Conservation (phyloP, 2,797 vertebrate species). For the Hippocampus kuda region DNA sequence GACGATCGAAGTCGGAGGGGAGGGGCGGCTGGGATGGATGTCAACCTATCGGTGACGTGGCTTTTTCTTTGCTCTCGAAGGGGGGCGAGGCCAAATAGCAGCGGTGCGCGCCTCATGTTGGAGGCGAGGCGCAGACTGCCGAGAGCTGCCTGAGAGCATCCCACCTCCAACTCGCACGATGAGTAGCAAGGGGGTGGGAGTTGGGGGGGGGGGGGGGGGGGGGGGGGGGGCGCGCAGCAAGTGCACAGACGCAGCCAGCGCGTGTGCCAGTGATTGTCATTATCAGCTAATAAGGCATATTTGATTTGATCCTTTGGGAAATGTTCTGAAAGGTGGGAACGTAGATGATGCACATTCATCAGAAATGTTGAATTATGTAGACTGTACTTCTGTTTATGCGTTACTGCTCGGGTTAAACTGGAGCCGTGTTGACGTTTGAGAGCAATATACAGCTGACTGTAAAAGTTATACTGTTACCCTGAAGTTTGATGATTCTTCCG, state of each 20-base stretch:
- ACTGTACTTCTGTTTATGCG: not conserved
- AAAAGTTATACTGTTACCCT: too few species aligned
- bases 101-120: slow-evolving; percentile 34
- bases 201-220: slow-evolving; percentile 16
- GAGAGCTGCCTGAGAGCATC: slow-evolving; percentile 42
- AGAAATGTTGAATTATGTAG: not conserved
- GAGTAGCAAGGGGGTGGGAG: slow-evolving; percentile 18
- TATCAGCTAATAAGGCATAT: not conserved
- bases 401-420: too few species aligned
- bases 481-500: too few species aligned
- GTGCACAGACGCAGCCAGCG: slow-evolving; percentile 8
- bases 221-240: slow-evolving; percentile 7
- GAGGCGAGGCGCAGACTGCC: slow-evolving; percentile 35
- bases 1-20: not conserved
- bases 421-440: too few species aligned
- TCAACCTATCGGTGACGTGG: not conserved
- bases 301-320: not conserved
- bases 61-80: slow-evolving; percentile 15
- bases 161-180: slow-evolving; percentile 33
- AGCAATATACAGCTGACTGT: too few species aligned
- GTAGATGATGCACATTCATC: not conserved
- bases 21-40: not conserved
- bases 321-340: not conserved
- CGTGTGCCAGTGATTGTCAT: not conserved
- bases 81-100: slow-evolving; percentile 7